Conservation (phyloP, 2,797 vertebrate genomes). For the Danionella dracula region DNA sequence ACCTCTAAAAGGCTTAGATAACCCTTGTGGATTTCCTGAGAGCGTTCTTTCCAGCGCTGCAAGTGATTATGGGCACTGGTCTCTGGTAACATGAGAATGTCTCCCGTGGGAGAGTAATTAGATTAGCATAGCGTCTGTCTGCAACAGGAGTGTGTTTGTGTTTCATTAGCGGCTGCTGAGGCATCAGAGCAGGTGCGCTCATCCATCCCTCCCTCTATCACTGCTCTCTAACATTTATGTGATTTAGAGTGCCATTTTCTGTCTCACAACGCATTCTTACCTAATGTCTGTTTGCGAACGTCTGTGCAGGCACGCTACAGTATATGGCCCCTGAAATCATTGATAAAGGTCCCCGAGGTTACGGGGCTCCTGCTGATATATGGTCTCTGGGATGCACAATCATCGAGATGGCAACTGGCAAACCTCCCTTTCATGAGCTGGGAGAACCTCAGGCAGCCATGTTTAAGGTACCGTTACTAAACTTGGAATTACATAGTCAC, state of each 20-base stretch:
- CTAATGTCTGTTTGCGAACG: background rate
- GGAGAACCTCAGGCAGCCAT: constrained; percentile 97
- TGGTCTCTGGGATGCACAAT: constrained; percentile 98
- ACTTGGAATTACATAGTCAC: no score
- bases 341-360: constrained; percentile 93
- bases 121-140: constrained; percentile 59
- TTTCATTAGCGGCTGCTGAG: constrained; percentile 59
- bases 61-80: constrained; percentile 44
- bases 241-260: background rate
- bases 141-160: constrained; percentile 64
- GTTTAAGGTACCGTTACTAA: constrained; percentile 85
- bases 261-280: background rate
- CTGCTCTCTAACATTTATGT: background rate
- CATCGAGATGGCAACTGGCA: constrained; percentile 98
- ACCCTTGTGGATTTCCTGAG: background rate
- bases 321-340: constrained; percentile 99
- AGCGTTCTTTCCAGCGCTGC: background rate
- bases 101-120: constrained; percentile 55
- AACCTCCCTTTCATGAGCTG: constrained; percentile 93
- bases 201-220: background rate
- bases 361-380: constrained; percentile 95
- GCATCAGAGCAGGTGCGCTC: constrained; percentile 35
- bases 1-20: constrained; percentile 1
- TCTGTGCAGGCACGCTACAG: constrained; percentile 86
- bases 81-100: constrained; percentile 47